phyloP scores from a whole-genome alignment of 2,797 vertebrate species.

The Enteromius unitaeniatus region DNA sequence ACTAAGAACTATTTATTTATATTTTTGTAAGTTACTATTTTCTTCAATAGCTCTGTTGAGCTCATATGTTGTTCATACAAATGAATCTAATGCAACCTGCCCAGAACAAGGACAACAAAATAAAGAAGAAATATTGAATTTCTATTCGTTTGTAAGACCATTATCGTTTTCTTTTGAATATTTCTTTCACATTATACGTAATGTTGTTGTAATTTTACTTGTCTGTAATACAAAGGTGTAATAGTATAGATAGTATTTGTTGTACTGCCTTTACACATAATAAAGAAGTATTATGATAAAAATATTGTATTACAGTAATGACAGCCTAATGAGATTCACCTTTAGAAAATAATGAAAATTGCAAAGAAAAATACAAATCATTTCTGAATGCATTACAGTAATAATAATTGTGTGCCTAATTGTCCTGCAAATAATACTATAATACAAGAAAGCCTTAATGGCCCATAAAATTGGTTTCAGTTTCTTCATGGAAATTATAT shows the following conservation, averaged over 20 bases:
- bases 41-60: neutral
- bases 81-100: neutral
- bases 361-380: neutral
- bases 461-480: neutral
- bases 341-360: neutral
- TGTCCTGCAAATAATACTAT: slow-evolving; percentile 5
- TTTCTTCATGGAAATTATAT: neutral
- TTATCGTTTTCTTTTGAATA: neutral
- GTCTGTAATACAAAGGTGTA: too few relatives aligned
- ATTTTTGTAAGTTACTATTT: neutral
- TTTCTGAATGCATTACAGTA: neutral
- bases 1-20: slow-evolving; percentile 1
- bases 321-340: neutral
- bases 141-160: neutral
- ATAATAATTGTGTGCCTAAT: slow-evolving; percentile 3
- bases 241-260: neutral
- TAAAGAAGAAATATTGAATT: neutral
- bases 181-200: neutral
- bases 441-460: neutral
- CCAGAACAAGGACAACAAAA: neutral
- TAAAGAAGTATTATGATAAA: neutral
- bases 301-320: neutral
- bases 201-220: neutral
- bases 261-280: neutral
- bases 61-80: neutral